These are phyloP conservation scores for Bufotes viridis DNA, from an alignment of 2,797 vertebrate species.

Conservation along the genomic window DNA sequence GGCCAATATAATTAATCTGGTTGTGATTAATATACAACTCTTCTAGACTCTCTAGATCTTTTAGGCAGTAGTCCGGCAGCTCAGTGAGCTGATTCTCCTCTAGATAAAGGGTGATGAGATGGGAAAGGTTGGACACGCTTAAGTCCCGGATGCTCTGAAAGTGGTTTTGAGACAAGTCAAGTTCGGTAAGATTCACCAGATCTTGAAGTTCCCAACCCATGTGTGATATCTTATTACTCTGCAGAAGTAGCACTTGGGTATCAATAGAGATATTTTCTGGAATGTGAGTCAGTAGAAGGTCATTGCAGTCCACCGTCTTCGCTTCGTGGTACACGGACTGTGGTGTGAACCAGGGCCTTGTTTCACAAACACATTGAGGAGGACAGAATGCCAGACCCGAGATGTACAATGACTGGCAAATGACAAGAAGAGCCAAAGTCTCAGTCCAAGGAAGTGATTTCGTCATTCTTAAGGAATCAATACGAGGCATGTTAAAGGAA, in stretches of 20 bases:
- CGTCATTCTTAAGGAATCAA: slow-evolving; percentile 2
- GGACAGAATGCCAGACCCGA: slow-evolving; percentile 70
- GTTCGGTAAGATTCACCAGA: slow-evolving; percentile 80
- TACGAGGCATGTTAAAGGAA: neutral
- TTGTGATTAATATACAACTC: slow-evolving; percentile 88
- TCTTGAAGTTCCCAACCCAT: slow-evolving; percentile 76
- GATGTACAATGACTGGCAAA: neutral
- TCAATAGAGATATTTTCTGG: slow-evolving; percentile 76
- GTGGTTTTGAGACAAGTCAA: slow-evolving; percentile 85
- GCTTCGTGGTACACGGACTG: slow-evolving; percentile 84
- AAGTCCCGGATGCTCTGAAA: slow-evolving; percentile 77
- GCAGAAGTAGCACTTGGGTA: slow-evolving; percentile 83
- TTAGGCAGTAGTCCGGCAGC: slow-evolving; percentile 78
- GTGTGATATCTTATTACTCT: slow-evolving; percentile 84
- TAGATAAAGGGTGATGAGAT: slow-evolving; percentile 81
- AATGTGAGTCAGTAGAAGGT: slow-evolving; percentile 77
- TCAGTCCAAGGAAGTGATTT: neutral
- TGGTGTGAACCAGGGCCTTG: slow-evolving; percentile 84
- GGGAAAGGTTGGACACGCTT: slow-evolving; percentile 75
- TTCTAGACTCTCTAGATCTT: slow-evolving; percentile 79
- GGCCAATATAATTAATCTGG: slow-evolving; percentile 78
- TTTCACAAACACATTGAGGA: slow-evolving; percentile 83
- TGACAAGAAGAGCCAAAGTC: neutral
- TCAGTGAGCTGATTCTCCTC: slow-evolving; percentile 83
- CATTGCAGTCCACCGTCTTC: slow-evolving; percentile 83